Evolutionary conservation across 2,113 vertebrate species (phyloP), one percentile per base, ranked within the genome.

Genomic region (Xiphorhynchus elegans): DNA sequence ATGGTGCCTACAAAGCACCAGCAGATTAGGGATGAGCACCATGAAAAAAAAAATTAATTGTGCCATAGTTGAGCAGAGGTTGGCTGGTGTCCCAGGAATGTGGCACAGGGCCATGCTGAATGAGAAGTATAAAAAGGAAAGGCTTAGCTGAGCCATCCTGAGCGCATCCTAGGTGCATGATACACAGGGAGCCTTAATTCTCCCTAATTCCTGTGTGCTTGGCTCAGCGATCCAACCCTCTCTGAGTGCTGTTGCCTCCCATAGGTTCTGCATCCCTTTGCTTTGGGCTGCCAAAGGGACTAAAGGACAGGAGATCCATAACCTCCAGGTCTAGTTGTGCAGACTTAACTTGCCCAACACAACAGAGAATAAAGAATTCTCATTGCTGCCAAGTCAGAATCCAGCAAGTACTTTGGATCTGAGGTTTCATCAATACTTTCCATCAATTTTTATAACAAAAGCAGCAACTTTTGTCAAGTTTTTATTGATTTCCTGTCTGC

Each of bases 11-110:
- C n/a, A 66, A 72, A 88, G 52, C 68, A 93, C 44, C 60, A 56
- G 76, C 56, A 93, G 88, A 93, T 96, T 90, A 95, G 66, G 20
- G 64, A 78, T 24, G 76, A 93, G 75, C 55, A 69, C 59, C 50
- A 83, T 0, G 1, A 68, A 28, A 87, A 60, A 60, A 44, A 46
- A 87, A 86, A 86, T 86, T 88, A 95, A 90, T 88, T 5, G 1
- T 49, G 62, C 56, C 28, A 14, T 56, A 17, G 47, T 67, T 72
- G 52, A 89, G 68, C 44, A 59, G 85, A 68, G 63, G 29, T 64
- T 96, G 95, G 83, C 85, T 78, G 79, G 26, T 78, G 79, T 87
- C 78, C 91, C 26, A 0, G n/a, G n/a, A 69, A 59, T 2, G 58
- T 5, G 39, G 75, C 63, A 67, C 68, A 44, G 31, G 64, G 75